Evolutionary conservation across 2,113 vertebrate species (phyloP), one percentile per base, ranked within the genome.

Genomic region (Sinocyclocheilus maitianheensis): DNA sequence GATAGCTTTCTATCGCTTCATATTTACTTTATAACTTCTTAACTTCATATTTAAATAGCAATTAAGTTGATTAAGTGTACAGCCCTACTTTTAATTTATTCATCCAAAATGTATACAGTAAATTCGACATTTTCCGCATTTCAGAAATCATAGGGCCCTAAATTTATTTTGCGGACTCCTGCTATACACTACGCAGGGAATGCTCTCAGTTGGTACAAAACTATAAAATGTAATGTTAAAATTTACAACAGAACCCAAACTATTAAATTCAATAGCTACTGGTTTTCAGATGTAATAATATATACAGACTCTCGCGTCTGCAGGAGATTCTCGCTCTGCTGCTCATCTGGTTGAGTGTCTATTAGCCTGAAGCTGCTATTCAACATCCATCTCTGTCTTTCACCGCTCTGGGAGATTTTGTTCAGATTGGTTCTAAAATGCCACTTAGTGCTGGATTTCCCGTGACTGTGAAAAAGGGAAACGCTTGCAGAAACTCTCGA

Each of bases 401-500:
- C 43, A 24, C 22, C 5, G 37, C 18, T 72, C 10, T 2, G 0
- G 37, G 71, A 1, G 37, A 74, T 74, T 43, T 40, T 74, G 2
- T 40, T 43, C 69, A 72, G 72, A 76, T 48, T 24, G 43, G 43
- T 48, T 76, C 74, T 76, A 14, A 76, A 76, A 76, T 3, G 43
- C 5, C 40, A 24, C 43, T 76, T 76, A 76, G 37, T 11, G 69
- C 18, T 43, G 8, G 40, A n/a, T 76, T 76, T 76, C 22, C 72
- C 0, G 5, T 76, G 72, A 76, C 74, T 48, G 43, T 76, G 72
- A 76, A 26, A 76, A 24, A 51, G 12, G 43, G n/a, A 76, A 76
- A 76, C 3, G 74, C 72, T 76, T 76, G 5, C 43, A 76, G 74
- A 76, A 76, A 16, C 43, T 76, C 43, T 51, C 74, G 43, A 76